Evolutionary conservation across 2,797 vertebrate genomes (phyloP).

Genomic region (Hylomyscus alleni): DNA sequence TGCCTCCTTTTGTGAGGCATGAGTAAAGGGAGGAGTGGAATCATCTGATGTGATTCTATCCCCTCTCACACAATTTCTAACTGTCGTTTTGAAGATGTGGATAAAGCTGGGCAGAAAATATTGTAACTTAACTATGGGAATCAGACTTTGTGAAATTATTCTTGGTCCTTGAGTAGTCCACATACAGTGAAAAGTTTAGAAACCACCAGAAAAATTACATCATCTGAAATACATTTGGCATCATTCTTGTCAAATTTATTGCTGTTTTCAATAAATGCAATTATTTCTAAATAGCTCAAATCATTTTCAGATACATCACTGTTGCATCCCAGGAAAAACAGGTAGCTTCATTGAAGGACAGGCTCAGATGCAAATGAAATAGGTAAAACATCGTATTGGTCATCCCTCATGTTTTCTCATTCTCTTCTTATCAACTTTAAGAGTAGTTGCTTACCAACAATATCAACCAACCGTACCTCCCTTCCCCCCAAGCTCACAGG

Average conservation of each 20-base stretch:
- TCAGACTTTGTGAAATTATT: conserved; percentile 71
- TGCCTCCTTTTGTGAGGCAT: conserved; percentile 28
- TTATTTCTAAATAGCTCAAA: conserved; percentile 78
- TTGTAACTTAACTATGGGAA: conserved; percentile 72
- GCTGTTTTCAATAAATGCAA: conserved; percentile 74
- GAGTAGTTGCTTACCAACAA: neutral
- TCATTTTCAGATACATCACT: conserved; percentile 67
- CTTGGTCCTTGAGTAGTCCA: conserved; percentile 64
- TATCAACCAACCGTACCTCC: too few relatives aligned
- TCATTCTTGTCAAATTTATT: conserved; percentile 78
- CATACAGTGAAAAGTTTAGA: conserved; percentile 65
- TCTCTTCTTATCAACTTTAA: neutral
- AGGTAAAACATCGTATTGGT: neutral
- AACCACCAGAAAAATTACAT: conserved; percentile 69
- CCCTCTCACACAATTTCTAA: conserved; percentile 28
- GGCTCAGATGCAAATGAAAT: neutral
- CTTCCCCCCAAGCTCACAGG: too few relatives aligned
- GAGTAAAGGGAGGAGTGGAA: neutral
- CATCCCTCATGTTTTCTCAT: neutral
- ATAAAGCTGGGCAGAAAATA: conserved; percentile 54
- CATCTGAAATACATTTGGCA: conserved; percentile 76
- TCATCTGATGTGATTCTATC: neutral
- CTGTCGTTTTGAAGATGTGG: conserved; percentile 60
- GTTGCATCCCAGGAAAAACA: conserved; percentile 68
- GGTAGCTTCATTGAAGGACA: conserved; percentile 34